These are phyloP conservation scores for Pterocles gutturalis DNA, from an alignment of 2,113 vertebrate genomes.

Conservation along the genomic window DNA sequence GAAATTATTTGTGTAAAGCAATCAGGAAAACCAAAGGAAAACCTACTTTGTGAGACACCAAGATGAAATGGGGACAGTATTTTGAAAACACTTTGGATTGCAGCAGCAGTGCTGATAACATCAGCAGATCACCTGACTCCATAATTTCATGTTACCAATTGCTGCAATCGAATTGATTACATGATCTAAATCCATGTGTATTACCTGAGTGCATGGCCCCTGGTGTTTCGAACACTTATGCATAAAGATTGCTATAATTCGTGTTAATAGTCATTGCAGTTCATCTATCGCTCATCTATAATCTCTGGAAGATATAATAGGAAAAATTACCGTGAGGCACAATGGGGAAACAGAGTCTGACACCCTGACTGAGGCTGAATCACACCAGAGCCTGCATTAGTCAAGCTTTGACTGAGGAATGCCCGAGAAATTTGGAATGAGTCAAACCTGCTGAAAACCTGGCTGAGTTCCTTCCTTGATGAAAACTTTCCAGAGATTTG, in stretches of 20 bases:
- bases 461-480: neutral
- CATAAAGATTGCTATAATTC: slow-evolving; percentile 49
- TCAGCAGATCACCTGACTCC: slow-evolving; percentile 19
- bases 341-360: slow-evolving; percentile 29
- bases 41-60: neutral
- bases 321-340: slow-evolving; percentile 64
- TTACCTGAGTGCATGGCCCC: slow-evolving; percentile 22
- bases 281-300: slow-evolving; percentile 51
- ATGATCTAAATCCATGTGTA: slow-evolving; percentile 44
- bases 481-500: slow-evolving; percentile 43
- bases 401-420: slow-evolving; percentile 52
- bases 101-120: neutral
- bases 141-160: slow-evolving; percentile 46
- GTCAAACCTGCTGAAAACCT: slow-evolving; percentile 8
- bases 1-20: neutral
- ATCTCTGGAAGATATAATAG: slow-evolving; percentile 52
- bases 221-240: slow-evolving; percentile 45
- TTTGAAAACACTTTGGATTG: neutral
- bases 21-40: neutral
- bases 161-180: slow-evolving; percentile 44
- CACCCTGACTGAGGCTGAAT: slow-evolving; percentile 38
- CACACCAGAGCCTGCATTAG: slow-evolving; percentile 17
- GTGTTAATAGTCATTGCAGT: slow-evolving; percentile 46
- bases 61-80: neutral
- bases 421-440: neutral